Percentiles rank a stretch among this genome's conserved stretches.
These are phyloP conservation scores for Nannobrachium achirus DNA, from an alignment of 2,113 vertebrate species.

Conservation along the genomic window DNA sequence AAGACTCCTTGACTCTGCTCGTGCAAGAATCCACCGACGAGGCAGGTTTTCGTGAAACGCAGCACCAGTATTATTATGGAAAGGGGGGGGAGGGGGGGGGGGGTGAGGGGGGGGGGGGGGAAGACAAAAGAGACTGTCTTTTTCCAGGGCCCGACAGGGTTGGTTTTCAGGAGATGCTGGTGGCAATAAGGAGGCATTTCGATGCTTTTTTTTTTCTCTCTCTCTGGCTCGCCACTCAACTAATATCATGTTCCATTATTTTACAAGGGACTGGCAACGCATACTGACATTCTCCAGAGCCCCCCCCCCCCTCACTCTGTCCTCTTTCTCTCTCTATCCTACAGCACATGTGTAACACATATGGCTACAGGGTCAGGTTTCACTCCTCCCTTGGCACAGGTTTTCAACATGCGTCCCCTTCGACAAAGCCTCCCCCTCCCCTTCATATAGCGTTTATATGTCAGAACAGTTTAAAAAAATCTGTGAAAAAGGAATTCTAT, in stretches of 20 bases:
- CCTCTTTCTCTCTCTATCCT: slow-evolving; percentile 17
- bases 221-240: neutral
- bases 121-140: no score
- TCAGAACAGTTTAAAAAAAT: slow-evolving; percentile 22
- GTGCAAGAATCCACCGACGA: neutral
- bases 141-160: no score
- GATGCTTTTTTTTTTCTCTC: neutral
- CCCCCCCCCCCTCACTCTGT: neutral
- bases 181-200: no score
- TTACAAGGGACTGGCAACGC: slow-evolving; percentile 20
- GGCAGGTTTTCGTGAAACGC: neutral
- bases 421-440: slow-evolving; percentile 4
- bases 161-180: no score
- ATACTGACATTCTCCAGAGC: slow-evolving; percentile 1
- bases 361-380: slow-evolving; percentile 51
- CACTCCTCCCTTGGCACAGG: slow-evolving; percentile 9
- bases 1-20: neutral
- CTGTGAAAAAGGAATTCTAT: slow-evolving; percentile 18
- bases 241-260: slow-evolving; percentile 18
- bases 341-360: slow-evolving; percentile 66
- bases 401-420: slow-evolving; percentile 3
- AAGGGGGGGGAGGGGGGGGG: no score
- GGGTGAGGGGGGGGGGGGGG: no score
- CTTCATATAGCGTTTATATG: slow-evolving; percentile 14
- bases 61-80: no score